Evolutionary conservation across 2,797 vertebrate genomes (phyloP).

Genomic region (Fratercula arctica): DNA sequence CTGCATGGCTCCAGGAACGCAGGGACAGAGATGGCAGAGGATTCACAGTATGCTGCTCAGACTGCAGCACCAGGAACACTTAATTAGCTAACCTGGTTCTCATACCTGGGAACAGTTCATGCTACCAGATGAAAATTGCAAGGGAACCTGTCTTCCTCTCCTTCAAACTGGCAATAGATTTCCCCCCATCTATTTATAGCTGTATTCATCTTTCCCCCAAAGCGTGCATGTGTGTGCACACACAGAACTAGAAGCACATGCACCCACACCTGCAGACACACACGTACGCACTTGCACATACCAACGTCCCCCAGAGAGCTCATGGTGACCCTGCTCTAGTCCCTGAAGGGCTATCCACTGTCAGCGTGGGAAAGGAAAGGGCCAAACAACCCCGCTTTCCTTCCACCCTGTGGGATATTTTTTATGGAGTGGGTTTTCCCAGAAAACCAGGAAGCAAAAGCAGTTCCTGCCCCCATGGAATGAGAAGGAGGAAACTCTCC

Average conservation of each 20-base stretch:
- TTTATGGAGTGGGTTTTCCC: not conserved
- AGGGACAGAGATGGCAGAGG: not conserved
- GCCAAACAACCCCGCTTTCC: not conserved
- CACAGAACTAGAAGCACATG: not conserved
- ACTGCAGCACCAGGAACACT: not conserved
- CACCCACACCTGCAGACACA: not conserved
- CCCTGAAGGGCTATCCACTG: not conserved
- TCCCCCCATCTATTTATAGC: not conserved
- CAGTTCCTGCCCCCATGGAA: not conserved
- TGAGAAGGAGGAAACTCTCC: not conserved
- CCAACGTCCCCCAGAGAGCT: not conserved
- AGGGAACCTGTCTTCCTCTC: not conserved
- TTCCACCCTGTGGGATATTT: not conserved
- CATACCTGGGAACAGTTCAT: not conserved
- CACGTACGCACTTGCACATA: fast-evolving
- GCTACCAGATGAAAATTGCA: not conserved
- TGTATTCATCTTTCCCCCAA: not conserved
- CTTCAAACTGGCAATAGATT: not conserved
- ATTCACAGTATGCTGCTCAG: not conserved
- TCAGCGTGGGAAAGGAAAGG: not conserved
- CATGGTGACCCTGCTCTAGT: not conserved
- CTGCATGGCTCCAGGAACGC: not conserved
- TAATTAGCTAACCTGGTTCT: not conserved
- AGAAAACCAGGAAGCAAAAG: not conserved
- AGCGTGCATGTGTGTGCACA: not conserved